phyloP scores from a whole-genome alignment of 2,797 vertebrate genomes.

The Diceros bicornis region DNA sequence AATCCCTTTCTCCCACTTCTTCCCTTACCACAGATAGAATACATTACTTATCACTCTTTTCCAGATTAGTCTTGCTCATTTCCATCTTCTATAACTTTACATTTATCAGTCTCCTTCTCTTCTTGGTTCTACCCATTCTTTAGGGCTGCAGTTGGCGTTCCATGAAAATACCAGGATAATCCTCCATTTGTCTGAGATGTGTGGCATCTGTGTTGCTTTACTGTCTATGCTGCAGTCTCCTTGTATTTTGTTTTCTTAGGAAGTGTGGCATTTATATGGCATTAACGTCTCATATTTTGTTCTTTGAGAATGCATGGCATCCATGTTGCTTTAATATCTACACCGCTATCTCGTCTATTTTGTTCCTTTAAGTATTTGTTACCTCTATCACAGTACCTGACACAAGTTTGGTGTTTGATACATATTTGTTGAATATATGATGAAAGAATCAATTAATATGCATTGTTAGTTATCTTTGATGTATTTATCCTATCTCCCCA shows the following conservation, averaged over 20 bases:
- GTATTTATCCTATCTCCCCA: background rate
- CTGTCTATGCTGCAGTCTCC: background rate
- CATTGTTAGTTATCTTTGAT: background rate
- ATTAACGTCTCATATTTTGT: background rate
- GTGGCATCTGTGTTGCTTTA: background rate
- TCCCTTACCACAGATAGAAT: background rate
- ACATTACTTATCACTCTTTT: background rate
- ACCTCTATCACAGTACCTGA: background rate
- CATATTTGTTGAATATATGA: slow-evolving; percentile 1
- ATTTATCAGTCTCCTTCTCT: background rate
- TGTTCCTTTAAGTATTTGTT: background rate
- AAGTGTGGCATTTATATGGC: background rate
- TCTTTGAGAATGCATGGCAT: background rate
- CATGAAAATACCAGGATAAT: background rate
- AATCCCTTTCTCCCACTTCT: background rate
- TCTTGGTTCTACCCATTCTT: background rate
- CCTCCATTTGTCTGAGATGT: background rate
- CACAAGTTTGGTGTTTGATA: background rate
- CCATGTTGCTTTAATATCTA: background rate
- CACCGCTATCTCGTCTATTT: background rate
- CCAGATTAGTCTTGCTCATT: background rate
- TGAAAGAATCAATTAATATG: background rate
- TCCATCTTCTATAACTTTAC: background rate
- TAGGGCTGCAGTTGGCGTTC: background rate
- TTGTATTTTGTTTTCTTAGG: background rate